A percentile compares a stretch with the other conserved stretches of the same genome.
phyloP scores from a whole-genome alignment of 2,113 vertebrate species.

The Ploceus nigricollis region DNA sequence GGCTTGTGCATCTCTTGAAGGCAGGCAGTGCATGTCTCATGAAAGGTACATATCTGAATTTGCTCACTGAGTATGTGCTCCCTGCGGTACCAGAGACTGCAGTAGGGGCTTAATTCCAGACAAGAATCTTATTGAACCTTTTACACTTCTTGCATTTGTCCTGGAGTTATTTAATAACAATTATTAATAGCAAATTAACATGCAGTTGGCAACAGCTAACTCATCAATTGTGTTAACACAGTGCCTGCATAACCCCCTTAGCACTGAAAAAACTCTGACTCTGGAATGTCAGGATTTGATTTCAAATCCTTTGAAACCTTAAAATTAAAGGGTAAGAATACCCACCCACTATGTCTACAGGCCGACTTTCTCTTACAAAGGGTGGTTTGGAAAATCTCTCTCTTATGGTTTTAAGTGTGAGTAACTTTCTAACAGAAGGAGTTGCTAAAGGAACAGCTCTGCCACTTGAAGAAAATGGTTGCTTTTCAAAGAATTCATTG shows the following conservation, averaged over 20 bases:
- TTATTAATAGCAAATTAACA: background rate
- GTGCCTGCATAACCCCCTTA: background rate
- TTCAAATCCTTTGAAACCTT: background rate
- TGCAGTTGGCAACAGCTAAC: background rate
- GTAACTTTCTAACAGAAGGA: background rate
- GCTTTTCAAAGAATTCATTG: constrained; percentile 6
- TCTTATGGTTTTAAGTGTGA: background rate
- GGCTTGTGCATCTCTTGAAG: background rate
- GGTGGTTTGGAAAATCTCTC: background rate
- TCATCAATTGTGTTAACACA: background rate
- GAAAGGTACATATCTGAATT: background rate
- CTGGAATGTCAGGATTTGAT: background rate
- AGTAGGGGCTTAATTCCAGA: background rate
- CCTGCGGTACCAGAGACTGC: background rate
- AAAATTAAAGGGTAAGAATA: background rate
- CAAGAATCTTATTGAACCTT: background rate
- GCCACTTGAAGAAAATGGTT: background rate
- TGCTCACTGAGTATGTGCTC: background rate
- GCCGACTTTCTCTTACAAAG: background rate
- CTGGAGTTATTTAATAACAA: background rate
- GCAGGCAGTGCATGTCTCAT: background rate
- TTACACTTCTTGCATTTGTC: background rate
- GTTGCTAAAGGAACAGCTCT: background rate
- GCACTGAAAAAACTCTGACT: background rate
- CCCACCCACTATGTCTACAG: background rate